Percentiles rank a stretch among this genome's conserved stretches.
These are phyloP conservation scores for Caenorhabditis sinica DNA, from an alignment of 2,888 invertebrate genomes.

Conservation along the genomic window DNA sequence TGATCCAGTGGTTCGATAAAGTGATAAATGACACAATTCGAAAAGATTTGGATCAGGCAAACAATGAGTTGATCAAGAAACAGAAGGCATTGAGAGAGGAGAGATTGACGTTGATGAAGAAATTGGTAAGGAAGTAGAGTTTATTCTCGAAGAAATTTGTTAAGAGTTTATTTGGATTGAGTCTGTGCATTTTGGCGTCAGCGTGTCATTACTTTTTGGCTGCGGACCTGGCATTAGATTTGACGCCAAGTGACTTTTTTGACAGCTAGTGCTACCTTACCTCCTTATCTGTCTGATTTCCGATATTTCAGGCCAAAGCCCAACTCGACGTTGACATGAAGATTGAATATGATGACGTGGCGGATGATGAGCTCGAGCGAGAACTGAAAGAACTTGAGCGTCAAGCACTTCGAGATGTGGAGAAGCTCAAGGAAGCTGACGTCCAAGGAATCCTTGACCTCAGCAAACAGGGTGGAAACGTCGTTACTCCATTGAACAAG, in stretches of 20 bases:
- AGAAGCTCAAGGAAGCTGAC: slow-evolving; percentile 76
- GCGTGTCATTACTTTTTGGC: too few species aligned
- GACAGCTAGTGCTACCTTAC: too few species aligned
- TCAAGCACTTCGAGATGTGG: slow-evolving; percentile 82
- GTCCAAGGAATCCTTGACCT: slow-evolving; percentile 79
- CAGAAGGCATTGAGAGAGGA: slow-evolving; percentile 85
- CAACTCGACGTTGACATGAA: slow-evolving; percentile 82
- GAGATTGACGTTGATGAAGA: slow-evolving; percentile 85
- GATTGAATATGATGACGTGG: slow-evolving; percentile 83
- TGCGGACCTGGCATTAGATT: too few species aligned
- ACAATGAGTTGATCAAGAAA: slow-evolving; percentile 84
- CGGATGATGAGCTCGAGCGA: slow-evolving; percentile 76
- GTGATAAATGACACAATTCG: slow-evolving; percentile 86
- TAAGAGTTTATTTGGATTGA: too few species aligned
- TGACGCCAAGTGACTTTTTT: too few species aligned
- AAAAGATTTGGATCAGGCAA: slow-evolving; percentile 85
- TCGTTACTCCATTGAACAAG: slow-evolving; percentile 84
- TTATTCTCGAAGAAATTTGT: too few species aligned
- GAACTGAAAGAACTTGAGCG: slow-evolving; percentile 84
- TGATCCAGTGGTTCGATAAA: slow-evolving; percentile 86
- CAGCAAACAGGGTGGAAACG: slow-evolving; percentile 79
- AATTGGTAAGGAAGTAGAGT: slow-evolving; percentile 80
- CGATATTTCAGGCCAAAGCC: slow-evolving; percentile 77
- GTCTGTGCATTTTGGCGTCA: too few species aligned
- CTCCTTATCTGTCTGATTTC: background rate